Evolutionary conservation across 2,888 invertebrate genomes (phyloP).

Genomic region (Taphrorychus bicolor): DNA sequence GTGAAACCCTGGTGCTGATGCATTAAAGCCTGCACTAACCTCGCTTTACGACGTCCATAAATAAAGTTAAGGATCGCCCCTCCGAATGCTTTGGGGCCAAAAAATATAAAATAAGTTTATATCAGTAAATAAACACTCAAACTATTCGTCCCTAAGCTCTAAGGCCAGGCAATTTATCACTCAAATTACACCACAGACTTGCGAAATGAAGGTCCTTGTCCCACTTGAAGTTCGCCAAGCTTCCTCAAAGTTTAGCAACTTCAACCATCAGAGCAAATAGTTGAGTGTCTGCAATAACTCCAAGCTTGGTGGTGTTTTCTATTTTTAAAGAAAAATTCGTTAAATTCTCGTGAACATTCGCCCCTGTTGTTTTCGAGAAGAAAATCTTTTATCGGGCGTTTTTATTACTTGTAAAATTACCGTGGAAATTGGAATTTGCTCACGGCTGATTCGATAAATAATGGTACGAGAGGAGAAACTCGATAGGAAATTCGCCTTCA

Average conservation of each 20-base stretch:
- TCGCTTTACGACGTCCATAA: background rate
- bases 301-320: too few species aligned
- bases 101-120: too few species aligned
- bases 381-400: background rate
- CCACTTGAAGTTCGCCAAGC: background rate
- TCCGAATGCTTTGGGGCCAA: background rate
- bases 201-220: background rate
- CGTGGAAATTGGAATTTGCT: constrained; percentile 1
- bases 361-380: background rate
- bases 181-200: background rate
- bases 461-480: background rate
- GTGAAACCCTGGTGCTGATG: background rate
- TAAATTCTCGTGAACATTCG: too few species aligned
- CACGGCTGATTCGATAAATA: constrained; percentile 1
- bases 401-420: constrained; percentile 4
- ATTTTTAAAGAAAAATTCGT: background rate
- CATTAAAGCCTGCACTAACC: background rate
- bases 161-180: background rate
- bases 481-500: background rate
- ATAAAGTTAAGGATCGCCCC: background rate
- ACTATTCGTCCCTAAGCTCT: too few species aligned
- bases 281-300: background rate
- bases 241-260: background rate
- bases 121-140: too few species aligned
- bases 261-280: too few species aligned